Percentiles rank a stretch among this genome's conserved stretches.
phyloP scores from a whole-genome alignment of 2,797 vertebrate genomes.

The Sciaenops ocellatus region DNA sequence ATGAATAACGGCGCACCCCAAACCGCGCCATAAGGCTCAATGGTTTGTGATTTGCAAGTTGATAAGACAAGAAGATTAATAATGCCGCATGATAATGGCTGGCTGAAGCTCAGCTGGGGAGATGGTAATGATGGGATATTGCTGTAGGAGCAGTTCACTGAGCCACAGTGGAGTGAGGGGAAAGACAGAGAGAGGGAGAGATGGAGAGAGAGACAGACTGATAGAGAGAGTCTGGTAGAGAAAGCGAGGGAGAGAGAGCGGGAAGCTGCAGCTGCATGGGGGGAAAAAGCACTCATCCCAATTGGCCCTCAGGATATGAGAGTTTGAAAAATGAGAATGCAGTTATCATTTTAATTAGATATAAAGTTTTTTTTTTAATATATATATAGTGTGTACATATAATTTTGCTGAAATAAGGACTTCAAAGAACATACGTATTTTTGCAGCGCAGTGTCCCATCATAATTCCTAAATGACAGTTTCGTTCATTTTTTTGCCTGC shows the following conservation, averaged over 20 bases:
- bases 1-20: constrained; percentile 99
- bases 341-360: constrained; percentile 99
- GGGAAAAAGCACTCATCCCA: constrained; percentile 95
- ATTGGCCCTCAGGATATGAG: constrained; percentile 99
- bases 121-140: constrained; percentile 99
- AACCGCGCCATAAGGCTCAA: constrained; percentile 99
- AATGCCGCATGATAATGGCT: constrained; percentile 99
- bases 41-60: constrained; percentile 99
- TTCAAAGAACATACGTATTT: constrained; percentile 92
- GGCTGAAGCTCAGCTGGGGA: constrained; percentile 99
- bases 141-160: constrained; percentile 98
- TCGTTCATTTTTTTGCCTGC: constrained; percentile 38
- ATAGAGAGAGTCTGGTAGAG: constrained; percentile 85
- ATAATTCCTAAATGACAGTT: constrained; percentile 59
- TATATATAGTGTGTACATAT: constrained; percentile 57
- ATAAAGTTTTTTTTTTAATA: constrained; percentile 94
- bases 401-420: constrained; percentile 98
- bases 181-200: constrained; percentile 70
- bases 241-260: constrained; percentile 88
- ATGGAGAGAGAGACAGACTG: constrained; percentile 60
- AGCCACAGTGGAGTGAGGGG: constrained; percentile 91
- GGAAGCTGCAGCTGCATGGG: constrained; percentile 73
- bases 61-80: constrained; percentile 99
- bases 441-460: constrained; percentile 37
- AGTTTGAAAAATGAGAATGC: constrained; percentile 99